Evolutionary conservation across 2,797 vertebrate genomes (phyloP).

Genomic region (Anas capensis): DNA sequence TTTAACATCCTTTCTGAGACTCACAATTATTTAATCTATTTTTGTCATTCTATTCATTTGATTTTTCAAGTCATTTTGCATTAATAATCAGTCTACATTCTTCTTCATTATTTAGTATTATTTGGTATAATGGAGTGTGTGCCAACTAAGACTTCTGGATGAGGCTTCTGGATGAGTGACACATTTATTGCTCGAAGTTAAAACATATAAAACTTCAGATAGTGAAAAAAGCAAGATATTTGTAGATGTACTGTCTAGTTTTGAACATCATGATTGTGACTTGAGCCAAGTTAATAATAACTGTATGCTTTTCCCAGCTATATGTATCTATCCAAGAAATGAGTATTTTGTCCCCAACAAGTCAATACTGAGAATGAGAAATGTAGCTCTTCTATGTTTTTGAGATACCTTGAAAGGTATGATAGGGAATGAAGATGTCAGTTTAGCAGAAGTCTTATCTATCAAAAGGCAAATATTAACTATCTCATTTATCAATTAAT

Average conservation of each 20-base stretch:
- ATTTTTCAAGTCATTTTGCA: conserved; percentile 71
- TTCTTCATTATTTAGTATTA: conserved; percentile 77
- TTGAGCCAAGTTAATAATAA: conserved; percentile 34
- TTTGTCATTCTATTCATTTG: conserved; percentile 69
- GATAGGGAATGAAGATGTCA: not conserved
- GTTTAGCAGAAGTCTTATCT: not conserved
- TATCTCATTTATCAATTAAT: not conserved
- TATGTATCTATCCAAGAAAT: not conserved
- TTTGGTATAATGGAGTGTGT: conserved; percentile 66
- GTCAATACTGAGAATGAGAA: not conserved
- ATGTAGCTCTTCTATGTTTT: not conserved
- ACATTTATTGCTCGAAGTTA: conserved; percentile 70
- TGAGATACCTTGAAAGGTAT: not conserved
- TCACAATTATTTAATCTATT: conserved; percentile 81
- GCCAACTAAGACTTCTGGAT: conserved; percentile 64
- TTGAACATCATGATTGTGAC: conserved; percentile 8
- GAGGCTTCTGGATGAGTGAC: conserved; percentile 64
- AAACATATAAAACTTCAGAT: conserved; percentile 67
- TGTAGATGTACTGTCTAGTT: conserved; percentile 47
- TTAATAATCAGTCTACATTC: conserved; percentile 77
- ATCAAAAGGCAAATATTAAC: not conserved
- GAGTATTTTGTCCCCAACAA: not conserved
- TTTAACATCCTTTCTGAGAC: conserved; percentile 73
- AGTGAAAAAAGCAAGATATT: conserved; percentile 28
- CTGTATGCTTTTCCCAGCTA: not conserved